Evolutionary conservation across 2,797 vertebrate genomes (phyloP), one percentile per base, ranked within the genome.

Genomic region (Microcaecilia unicolor): DNA sequence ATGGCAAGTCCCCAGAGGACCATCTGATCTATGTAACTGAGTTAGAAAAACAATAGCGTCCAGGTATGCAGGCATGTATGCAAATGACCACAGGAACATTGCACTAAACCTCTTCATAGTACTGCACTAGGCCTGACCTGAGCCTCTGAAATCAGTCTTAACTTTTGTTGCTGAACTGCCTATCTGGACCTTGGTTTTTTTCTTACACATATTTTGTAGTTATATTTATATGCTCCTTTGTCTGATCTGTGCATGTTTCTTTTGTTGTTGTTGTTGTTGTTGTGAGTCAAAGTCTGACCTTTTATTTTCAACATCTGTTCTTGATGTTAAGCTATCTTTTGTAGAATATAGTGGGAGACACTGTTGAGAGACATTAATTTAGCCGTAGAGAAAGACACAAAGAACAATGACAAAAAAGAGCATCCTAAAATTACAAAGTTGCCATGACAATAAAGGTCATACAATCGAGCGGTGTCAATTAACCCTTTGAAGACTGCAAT

Each of bases 1-100:
- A 99, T 9, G 92, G 93, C 71, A 99, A 99, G 80, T 95, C 94
- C 42, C 93, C 94, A 3, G 95, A 99, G 78, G 93, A 97, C 85
- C 95, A 99, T 74, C 85, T 98, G 70, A 85, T 96, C 78, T 97
- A 95, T 61, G 91, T 98, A 76, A 92, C 86, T 44, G 91, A 95
- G 80, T 72, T 98, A 80, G 95, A 98, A 78, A 98, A 97, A 71
- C 86, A 86, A 54, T 97, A 87, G 88, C 76, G 61, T 44, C 66
- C 61, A 56, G 80, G 77, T 56, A 56, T 61, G 62, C 79, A 79
- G 65, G 67, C 76, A 80, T 64, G 68, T 67, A 58, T 82, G 82
- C 80, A 74, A 84, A 82, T 74, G 84, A 84, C 78, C 74, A 84
- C 68, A 73, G 72, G 80, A 75, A 76, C 74, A 74, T 86, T 88